Evolutionary conservation across 2,113 vertebrate genomes (phyloP), one percentile per base, ranked within the genome.

Genomic region (Phodopus roborovskii): DNA sequence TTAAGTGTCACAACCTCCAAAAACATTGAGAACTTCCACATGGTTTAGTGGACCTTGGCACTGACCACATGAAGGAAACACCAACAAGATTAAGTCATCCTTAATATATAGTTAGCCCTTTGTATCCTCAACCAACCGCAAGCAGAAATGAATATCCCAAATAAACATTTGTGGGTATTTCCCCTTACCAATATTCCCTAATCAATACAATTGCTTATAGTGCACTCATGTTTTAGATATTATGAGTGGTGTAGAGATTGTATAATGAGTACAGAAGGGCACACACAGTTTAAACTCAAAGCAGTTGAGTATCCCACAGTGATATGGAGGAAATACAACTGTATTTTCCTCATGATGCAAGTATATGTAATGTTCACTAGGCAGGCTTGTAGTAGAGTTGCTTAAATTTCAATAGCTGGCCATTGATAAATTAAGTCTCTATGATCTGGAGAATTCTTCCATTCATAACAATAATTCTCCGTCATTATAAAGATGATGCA

Each of bases 361-460:
- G 75, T 19, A 86, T 93, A 42, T 17, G 0, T 62, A 88, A 73
- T 79, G 86, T 64, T 84, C 88, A 68, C n/a, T 88, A 42, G 64
- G 74, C 75, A 85, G 4, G 66, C 36, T 66, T 42, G 45, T 3
- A 94, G n/a, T 11, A 73, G 30, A 85, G 16, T 36, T 86, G 36
- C 11, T 84, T 39, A 58, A 84, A 71, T 90, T 50, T 92, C 87
- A 70, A 71, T 64, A 75, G 30, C 74, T 90, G 50, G 33, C 42
- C 45, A 39, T 26, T 74, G 58, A 33, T 60, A 92, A 22, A 50
- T 50, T 74, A 79, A 30, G 82, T 78, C 30, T 79, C 33, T 62
- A 24, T 86, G 92, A 89, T 48, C 15, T 60, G n/a, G 39, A 64
- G 22, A 90, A 87, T 87, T 95, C n/a, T 83, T 87, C 86, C 11